Evolutionary conservation across 2,113 vertebrate species (phyloP).

Genomic region (Oncorhynchus gorbuscha): DNA sequence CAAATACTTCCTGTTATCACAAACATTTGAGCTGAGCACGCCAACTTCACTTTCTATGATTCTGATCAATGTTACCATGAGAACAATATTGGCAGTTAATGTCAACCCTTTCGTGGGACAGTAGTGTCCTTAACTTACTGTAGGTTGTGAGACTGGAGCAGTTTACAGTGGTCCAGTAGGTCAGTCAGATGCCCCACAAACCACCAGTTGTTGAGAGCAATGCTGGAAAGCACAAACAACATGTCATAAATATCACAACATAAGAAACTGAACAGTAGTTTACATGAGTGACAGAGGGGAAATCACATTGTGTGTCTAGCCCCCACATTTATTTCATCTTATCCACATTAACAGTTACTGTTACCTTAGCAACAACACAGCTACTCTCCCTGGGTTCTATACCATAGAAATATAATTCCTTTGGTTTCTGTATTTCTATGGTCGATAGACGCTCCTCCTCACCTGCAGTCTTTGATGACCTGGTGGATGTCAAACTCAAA

Average conservation of each 20-base stretch:
- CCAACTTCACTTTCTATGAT: neutral
- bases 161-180: constrained; percentile 92
- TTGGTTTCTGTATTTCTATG: too few species aligned
- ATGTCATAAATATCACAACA: constrained; percentile 5
- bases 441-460: too few species aligned
- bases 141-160: constrained; percentile 94
- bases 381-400: too few species aligned
- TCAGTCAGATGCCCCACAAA: constrained; percentile 97
- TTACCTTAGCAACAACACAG: too few species aligned
- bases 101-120: too few species aligned
- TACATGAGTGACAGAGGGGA: neutral
- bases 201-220: constrained; percentile 98
- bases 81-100: neutral
- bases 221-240: constrained; percentile 66
- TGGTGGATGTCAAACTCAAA: constrained; percentile 98
- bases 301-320: neutral
- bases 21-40: too few species aligned
- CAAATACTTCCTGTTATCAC: too few species aligned
- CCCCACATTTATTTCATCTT: too few species aligned
- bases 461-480: too few species aligned
- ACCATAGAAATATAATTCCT: too few species aligned
- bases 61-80: neutral
- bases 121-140: constrained; percentile 76
- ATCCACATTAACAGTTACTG: too few species aligned
- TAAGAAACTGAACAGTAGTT: neutral